Evolutionary conservation across 2,797 vertebrate genomes (phyloP).

Genomic region (Phrynocephalus guinanensis): DNA sequence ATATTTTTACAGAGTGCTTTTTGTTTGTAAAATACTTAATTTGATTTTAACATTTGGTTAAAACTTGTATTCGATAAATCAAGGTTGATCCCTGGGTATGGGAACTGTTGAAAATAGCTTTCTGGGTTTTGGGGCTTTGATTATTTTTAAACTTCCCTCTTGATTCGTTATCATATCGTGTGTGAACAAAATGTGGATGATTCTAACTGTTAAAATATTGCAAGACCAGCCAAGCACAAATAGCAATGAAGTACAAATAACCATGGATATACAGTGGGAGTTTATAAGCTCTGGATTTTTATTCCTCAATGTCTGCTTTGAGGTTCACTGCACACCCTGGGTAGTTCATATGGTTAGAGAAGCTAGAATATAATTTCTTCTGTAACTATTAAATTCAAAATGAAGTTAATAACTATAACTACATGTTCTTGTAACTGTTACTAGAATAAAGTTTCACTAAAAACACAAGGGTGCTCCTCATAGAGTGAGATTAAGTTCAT

Average conservation of each 20-base stretch:
- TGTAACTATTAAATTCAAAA: constrained; percentile 48
- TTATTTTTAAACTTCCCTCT: constrained; percentile 66
- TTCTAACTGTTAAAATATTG: constrained; percentile 68
- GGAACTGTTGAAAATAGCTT: constrained; percentile 59
- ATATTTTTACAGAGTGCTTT: constrained; percentile 71
- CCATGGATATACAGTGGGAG: constrained; percentile 61
- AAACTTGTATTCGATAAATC: constrained; percentile 56
- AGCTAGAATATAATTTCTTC: constrained; percentile 56
- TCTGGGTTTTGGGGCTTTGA: constrained; percentile 42
- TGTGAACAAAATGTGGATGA: constrained; percentile 72
- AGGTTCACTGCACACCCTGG: constrained; percentile 62
- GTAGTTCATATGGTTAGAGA: constrained; percentile 59
- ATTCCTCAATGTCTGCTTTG: constrained; percentile 68
- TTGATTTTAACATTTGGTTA: constrained; percentile 74
- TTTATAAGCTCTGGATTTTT: constrained; percentile 70
- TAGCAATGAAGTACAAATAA: constrained; percentile 63
- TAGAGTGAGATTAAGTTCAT: neutral
- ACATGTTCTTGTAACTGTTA: constrained; percentile 62
- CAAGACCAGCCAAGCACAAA: constrained; percentile 65
- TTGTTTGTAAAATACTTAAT: constrained; percentile 77
- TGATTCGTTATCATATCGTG: constrained; percentile 65
- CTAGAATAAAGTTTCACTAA: constrained; percentile 30
- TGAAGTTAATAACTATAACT: constrained; percentile 51
- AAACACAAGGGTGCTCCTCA: neutral
- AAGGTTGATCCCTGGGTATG: constrained; percentile 58